These are phyloP conservation scores for Diplodus sargus DNA, from an alignment of 2,797 vertebrate species.

Conservation along the genomic window DNA sequence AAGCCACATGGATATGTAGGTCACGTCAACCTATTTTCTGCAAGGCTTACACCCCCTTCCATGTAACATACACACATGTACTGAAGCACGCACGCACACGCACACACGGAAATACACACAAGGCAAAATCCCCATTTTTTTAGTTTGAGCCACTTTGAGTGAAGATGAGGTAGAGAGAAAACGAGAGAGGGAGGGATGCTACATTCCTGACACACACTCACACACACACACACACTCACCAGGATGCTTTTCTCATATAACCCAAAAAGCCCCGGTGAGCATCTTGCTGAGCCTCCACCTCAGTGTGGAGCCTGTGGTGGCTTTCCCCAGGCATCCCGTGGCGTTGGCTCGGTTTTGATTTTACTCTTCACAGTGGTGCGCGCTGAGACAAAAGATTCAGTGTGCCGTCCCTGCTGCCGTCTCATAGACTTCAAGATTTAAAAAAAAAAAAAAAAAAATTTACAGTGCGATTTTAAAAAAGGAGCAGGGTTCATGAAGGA, in stretches of 20 bases:
- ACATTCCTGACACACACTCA: conserved; percentile 49
- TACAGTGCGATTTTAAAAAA: conserved; percentile 62
- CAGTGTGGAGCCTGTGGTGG: conserved; percentile 57
- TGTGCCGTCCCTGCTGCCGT: conserved; percentile 42
- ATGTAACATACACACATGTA: conserved; percentile 53
- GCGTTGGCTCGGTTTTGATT: conserved; percentile 67
- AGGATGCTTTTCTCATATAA: conserved; percentile 61
- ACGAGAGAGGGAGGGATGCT: conserved; percentile 49
- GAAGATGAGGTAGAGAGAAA: conserved; percentile 46
- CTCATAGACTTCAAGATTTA: conserved; percentile 38
- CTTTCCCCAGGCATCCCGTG: conserved; percentile 66
- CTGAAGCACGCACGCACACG: conserved; percentile 24
- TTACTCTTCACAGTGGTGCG: conserved; percentile 49
- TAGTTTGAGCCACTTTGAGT: conserved; percentile 67
- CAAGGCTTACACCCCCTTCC: conserved; percentile 65
- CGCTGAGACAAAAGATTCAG: conserved; percentile 65
- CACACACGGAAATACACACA: conserved; percentile 33
- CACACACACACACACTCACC: conserved; percentile 42
- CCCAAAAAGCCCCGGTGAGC: conserved; percentile 64
- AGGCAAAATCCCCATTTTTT: conserved; percentile 60
- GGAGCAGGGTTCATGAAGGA: conserved; percentile 58
- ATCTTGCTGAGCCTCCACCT: conserved; percentile 61
- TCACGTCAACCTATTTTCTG: conserved; percentile 84
- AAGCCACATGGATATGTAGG: conserved; percentile 85
- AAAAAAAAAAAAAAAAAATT: not conserved